Base-by-base conservation (phyloP, 1,140 invertebrate species). In the Rhagoletis zephyria region DNA sequence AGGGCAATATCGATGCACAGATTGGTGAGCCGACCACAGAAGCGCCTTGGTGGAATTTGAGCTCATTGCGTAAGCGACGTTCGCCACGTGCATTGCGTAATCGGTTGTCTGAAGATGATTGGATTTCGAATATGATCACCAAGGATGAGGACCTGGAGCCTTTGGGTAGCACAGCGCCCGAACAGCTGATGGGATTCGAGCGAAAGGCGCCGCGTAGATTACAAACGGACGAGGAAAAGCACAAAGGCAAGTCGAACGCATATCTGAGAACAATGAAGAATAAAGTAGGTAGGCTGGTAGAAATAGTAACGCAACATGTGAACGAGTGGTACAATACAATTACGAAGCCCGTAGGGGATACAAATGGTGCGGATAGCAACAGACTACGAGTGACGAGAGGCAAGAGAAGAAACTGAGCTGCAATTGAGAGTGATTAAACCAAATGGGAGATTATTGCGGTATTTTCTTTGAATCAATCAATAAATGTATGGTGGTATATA, bases 321-420 rank as follows among this genome's bases (percentile, higher is more conserved):
- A 89, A 89, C 85, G 91, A 92, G 5, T 92, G 90, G 91, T 92
- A 92, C 77, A 91, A 90, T 59, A 92, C 91, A 14, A 56, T 92
- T 59, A 86, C 91, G 0, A 91, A 89, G 59, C 91, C 92, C 6
- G 19, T 92, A 59, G 90, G 91, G 0, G 85, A 85, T 61, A 10
- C 3, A 45, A 63, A 61, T 4, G 5, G 85, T 30, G 2, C 14
- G 30, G 14, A 85, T 51, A 14, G 45, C 3, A 77, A 81, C 19
- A 10, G 48, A 30, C 10, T 19, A 14, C 40, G 19, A 30, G 19
- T 7, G 30, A 51, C 16, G 4, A 81, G 9, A 56, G 74, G 48
- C n/a, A 81, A 19, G 48, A 45, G 70, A n/a, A 74, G 70, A 48
- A 16, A 12, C 48, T 74, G 16, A 74, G 7, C 3, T 56, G 51